phyloP scores from a whole-genome alignment of 37 sponge, comb jelly and placozoan genomes.

The Bolinopsis microptera region DNA sequence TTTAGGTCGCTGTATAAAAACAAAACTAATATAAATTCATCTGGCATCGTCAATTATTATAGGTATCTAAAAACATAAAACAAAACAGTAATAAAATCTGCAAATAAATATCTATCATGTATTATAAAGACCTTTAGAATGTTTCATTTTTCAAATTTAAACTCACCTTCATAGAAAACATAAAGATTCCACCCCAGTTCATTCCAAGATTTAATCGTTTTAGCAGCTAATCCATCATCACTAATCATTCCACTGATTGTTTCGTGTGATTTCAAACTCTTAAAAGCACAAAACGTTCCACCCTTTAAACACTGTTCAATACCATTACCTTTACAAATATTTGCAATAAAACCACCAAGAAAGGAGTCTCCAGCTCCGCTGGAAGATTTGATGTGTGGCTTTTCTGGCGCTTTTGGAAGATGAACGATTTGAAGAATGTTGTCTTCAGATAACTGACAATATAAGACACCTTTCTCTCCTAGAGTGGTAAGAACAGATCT shows the following conservation, averaged over 20 bases:
- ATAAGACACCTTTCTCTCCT: conserved; percentile 81
- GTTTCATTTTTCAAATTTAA: background rate
- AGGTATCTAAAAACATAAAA: no score
- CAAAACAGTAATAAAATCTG: no score
- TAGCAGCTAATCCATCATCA: background rate
- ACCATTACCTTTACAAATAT: background rate
- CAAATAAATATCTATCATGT: no score
- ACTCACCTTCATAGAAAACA: background rate
- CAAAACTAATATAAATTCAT: no score
- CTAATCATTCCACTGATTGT: background rate
- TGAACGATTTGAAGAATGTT: background rate
- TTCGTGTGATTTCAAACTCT: background rate
- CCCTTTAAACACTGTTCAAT: background rate
- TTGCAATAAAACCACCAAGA: conserved; percentile 46
- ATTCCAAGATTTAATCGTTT: background rate
- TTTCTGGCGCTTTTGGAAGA: background rate
- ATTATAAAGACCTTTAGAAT: no score
- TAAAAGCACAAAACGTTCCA: conserved; percentile 34
- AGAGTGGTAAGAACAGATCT: conserved; percentile 74
- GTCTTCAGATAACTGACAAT: background rate
- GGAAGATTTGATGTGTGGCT: background rate
- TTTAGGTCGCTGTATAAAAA: no score
- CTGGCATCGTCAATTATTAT: no score
- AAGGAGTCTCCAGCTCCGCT: conserved; percentile 50
- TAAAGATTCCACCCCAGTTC: background rate